Base-by-base conservation (phyloP, 2,797 vertebrate genomes). In the Hypotaenidia okinawae region DNA sequence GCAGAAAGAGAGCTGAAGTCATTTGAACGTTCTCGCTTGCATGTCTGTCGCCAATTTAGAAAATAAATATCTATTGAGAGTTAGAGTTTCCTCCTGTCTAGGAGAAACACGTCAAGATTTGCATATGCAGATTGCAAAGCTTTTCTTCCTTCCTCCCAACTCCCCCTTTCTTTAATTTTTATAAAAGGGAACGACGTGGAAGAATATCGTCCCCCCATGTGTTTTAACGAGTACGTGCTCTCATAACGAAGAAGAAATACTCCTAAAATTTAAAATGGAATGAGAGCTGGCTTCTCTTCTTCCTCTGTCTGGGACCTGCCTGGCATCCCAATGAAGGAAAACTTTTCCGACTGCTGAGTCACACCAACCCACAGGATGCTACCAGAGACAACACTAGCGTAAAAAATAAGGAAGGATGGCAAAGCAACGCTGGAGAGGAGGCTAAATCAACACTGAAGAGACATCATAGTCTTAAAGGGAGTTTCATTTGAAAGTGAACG, bases 1-100 rank as follows among this genome's bases (percentile, higher is more conserved):
- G 97, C 97, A 96, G 97, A 98, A 94, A 97, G 97, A 87, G 90
- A 97, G 96, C 97, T 96, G 98, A 97, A 98, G 97, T 97, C 98
- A 97, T 96, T 97, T 96, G 96, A 98, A 97, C 95, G 17, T 97
- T 97, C 95, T 97, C 89, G 90, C 97, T 96, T 2, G 72, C 97
- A 96, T 75, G 96, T 97, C 98, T 97, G 97, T 98, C 97, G 51
- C 97, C 97, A 97, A 98, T 96, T 97, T 97, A 96, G 96, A 97
- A 97, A 97, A 98, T 90, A 98, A 97, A 97, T 97, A 94, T 96
- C 97, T 96, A 97, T 81, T 88, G 96, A 97, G 96, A 97, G 97
- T 88, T 93, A 88, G 64, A 83, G 95, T 97, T 97, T 96, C 95
- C 96, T 97, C 87, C 89, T 92, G 96, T 89, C 96, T 97, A 84